These are phyloP conservation scores for Merops nubicus DNA, from an alignment of 2,113 vertebrate genomes.

Conservation along the genomic window DNA sequence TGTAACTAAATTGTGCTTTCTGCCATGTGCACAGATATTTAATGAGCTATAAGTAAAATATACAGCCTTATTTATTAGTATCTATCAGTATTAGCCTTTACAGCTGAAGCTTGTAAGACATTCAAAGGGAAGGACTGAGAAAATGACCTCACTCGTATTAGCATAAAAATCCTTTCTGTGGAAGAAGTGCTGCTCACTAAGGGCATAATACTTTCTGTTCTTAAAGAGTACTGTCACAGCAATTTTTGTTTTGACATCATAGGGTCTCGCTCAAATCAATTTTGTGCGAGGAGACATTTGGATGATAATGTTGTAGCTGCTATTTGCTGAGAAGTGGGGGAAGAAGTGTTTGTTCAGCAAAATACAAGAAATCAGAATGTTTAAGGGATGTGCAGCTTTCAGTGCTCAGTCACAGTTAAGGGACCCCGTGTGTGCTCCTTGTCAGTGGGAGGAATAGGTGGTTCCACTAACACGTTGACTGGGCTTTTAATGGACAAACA, in stretches of 20 bases:
- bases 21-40: too few relatives aligned
- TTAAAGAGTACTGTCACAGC: background rate
- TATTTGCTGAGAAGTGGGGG: background rate
- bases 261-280: background rate
- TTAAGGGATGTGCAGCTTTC: background rate
- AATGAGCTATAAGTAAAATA: too few relatives aligned
- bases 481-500: background rate
- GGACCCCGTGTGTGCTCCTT: accelerated
- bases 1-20: too few relatives aligned
- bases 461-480: accelerated
- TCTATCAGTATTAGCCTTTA: too few relatives aligned
- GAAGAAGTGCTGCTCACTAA: background rate
- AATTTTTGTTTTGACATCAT: background rate
- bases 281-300: background rate
- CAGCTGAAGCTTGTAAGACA: too few relatives aligned
- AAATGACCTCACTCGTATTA: accelerated
- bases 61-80: too few relatives aligned
- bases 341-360: background rate
- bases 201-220: background rate
- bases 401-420: background rate
- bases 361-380: background rate
- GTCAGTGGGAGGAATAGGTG: background rate
- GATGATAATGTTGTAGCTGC: background rate
- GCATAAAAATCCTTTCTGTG: background rate
- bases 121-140: too few relatives aligned